These are phyloP conservation scores for Tetramorium alpestre DNA, from an alignment of 1,140 invertebrate species.

Conservation along the genomic window DNA sequence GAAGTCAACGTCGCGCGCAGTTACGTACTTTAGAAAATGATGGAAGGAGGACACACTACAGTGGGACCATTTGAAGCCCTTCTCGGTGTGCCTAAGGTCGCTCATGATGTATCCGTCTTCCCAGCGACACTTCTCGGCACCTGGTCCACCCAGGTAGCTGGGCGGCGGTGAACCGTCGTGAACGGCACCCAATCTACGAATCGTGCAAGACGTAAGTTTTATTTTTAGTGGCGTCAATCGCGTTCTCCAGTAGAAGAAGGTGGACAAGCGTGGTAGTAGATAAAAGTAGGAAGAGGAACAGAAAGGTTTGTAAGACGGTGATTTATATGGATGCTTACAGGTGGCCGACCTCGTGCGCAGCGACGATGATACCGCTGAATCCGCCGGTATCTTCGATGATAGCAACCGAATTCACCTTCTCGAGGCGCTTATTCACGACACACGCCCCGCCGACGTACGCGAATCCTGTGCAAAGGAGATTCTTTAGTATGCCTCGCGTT, in stretches of 20 bases:
- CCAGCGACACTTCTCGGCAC: conserved; percentile 98
- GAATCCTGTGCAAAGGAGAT: conserved; percentile 89
- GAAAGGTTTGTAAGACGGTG: background rate
- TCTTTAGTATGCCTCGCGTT: conserved; percentile 7
- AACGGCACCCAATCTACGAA: conserved; percentile 93
- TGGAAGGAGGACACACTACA: conserved; percentile 98
- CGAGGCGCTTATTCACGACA: conserved; percentile 97
- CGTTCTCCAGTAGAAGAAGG: background rate
- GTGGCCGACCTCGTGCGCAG: conserved; percentile 98
- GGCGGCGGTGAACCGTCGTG: conserved; percentile 98
- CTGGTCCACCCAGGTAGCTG: conserved; percentile 96
- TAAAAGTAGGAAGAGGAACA: background rate
- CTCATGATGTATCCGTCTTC: conserved; percentile 99
- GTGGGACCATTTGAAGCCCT: conserved; percentile 97
- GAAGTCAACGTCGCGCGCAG: background rate
- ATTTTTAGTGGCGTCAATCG: background rate
- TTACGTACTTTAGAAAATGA: conserved; percentile 96
- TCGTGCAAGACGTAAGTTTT: conserved; percentile 27
- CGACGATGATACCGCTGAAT: conserved; percentile 98
- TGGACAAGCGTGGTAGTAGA: background rate
- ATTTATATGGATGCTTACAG: conserved; percentile 90
- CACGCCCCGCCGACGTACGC: conserved; percentile 98
- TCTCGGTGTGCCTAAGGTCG: conserved; percentile 96
- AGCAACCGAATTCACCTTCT: conserved; percentile 98
- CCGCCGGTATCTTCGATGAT: conserved; percentile 98